Evolutionary conservation across 2,113 vertebrate species (phyloP), one percentile per base, ranked within the genome.

Genomic region (Psilopogon haemacephalus): DNA sequence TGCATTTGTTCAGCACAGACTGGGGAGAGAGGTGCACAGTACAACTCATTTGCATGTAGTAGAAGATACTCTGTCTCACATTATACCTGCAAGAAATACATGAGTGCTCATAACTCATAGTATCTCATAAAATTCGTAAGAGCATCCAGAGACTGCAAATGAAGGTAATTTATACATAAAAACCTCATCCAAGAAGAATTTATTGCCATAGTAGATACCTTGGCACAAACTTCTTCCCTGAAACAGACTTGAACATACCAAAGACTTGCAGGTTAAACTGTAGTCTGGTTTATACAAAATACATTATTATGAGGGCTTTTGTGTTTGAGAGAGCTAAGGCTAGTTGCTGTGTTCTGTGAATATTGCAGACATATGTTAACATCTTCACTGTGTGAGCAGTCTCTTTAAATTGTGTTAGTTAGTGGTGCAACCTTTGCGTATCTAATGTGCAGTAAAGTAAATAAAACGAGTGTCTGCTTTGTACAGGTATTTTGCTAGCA

Each of bases 111-210:
- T 95, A 92, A 94, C 77, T 93, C 91, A 84, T 91, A 73, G 84
- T 89, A 94, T 91, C 91, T 76, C 83, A 86, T 94, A 95, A 95
- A 94, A 94, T 90, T 85, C 79, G 77, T 94, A 86, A 93, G 83
- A 91, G 73, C 89, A 82, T 92, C 94, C 77, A 91, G 86, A 91
- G 91, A 78, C 94, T 90, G 83, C 70, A 95, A 87, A 84, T 92
- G 85, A 78, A 91, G 74, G 85, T 95, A 94, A 95, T 90, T 95
- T 95, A 96, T 96, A 75, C 95, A 76, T 77, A 73, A 91, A 91
- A 90, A 90, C 94, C 95, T 96, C 95, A 97, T 95, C 82, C 76
- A 46, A 62, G 73, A 97, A 96, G 95, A 97, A 97, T 97, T 95
- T 95, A 96, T 90, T 96, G 89, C 89, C 50, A 21, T 33, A 90